A percentile compares a stretch with the other conserved stretches of the same genome.
phyloP scores from a whole-genome alignment of 92 coral and sea anemone genomes.

The Siderastrea radians region DNA sequence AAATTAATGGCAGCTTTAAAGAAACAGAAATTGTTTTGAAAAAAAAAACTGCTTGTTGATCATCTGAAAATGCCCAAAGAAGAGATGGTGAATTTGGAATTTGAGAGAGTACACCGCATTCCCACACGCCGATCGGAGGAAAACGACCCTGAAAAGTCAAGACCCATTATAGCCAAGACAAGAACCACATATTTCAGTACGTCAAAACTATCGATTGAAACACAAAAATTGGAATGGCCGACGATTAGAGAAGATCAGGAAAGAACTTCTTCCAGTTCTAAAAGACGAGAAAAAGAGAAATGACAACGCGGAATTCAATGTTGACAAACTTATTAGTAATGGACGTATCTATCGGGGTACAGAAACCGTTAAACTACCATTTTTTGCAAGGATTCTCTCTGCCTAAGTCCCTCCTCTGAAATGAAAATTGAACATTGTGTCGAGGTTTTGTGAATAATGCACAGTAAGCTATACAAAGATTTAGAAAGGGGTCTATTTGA shows the following conservation, averaged over 20 bases:
- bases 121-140: background rate
- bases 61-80: background rate
- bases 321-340: background rate
- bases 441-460: background rate
- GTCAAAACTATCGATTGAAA: background rate
- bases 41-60: background rate
- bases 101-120: background rate
- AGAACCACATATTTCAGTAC: background rate
- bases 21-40: background rate
- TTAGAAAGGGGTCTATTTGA: no score
- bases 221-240: background rate
- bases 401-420: background rate
- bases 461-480: background rate
- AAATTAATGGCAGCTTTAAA: background rate
- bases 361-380: background rate
- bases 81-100: background rate
- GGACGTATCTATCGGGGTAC: background rate
- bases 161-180: background rate
- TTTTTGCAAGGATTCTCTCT: background rate
- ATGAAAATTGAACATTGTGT: background rate
- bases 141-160: background rate
- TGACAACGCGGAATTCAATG: background rate
- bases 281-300: background rate
- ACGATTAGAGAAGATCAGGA: background rate
- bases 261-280: background rate